These are phyloP conservation scores for Orchestes rusci DNA, from an alignment of 2,888 invertebrate species.

Conservation along the genomic window DNA sequence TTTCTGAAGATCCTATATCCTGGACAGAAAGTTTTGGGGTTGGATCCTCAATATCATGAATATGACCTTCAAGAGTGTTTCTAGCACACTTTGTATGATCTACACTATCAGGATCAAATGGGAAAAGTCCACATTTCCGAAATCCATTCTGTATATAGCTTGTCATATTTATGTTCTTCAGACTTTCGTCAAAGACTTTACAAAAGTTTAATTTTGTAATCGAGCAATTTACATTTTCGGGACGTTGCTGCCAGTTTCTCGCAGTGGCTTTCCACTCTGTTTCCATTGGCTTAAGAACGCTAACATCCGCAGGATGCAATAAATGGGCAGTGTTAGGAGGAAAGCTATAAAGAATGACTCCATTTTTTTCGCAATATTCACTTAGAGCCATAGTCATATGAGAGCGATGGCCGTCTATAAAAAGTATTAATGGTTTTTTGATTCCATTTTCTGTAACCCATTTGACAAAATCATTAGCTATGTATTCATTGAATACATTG, in stretches of 20 bases:
- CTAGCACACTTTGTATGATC: conserved; percentile 11
- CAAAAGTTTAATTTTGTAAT: conserved; percentile 30
- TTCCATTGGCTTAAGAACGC: conserved; percentile 29
- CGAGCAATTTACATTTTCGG: conserved; percentile 20
- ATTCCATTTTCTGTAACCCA: conserved; percentile 17
- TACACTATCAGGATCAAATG: conserved; percentile 14
- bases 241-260: conserved; percentile 19
- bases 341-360: conserved; percentile 16
- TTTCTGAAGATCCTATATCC: no score
- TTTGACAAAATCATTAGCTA: conserved; percentile 19
- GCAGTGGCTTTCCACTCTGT: conserved; percentile 29
- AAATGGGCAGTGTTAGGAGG: conserved; percentile 25
- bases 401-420: conserved; percentile 22
- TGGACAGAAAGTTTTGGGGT: no score
- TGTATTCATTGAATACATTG: conserved; percentile 23
- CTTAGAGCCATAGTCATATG: conserved; percentile 21
- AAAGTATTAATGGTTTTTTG: conserved; percentile 22
- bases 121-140: conserved; percentile 14
- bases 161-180: conserved; percentile 10
- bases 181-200: conserved; percentile 21
- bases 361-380: conserved; percentile 16
- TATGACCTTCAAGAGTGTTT: conserved; percentile 5
- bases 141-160: conserved; percentile 15
- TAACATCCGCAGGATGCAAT: conserved; percentile 30
- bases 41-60: no score